These are phyloP conservation scores for Tichodroma muraria DNA, from an alignment of 2,113 vertebrate genomes.

Conservation along the genomic window DNA sequence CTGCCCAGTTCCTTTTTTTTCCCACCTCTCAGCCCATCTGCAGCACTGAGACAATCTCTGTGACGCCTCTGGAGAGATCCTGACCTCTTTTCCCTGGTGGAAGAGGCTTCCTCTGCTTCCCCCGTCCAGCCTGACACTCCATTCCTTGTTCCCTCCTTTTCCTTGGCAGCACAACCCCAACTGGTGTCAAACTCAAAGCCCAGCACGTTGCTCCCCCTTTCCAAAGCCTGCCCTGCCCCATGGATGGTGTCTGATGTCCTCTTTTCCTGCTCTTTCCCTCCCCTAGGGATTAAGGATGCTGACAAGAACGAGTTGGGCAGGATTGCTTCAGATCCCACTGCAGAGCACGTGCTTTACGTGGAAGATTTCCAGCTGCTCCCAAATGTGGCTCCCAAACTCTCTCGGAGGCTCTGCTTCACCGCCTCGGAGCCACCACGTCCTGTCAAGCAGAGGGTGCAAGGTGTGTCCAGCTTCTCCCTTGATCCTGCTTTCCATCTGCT, in stretches of 20 bases:
- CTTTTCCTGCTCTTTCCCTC: background rate
- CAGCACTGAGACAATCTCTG: background rate
- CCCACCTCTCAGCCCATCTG: background rate
- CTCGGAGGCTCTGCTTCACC: constrained; percentile 78
- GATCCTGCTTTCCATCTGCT: background rate
- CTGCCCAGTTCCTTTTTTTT: background rate
- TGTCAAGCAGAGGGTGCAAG: constrained; percentile 29
- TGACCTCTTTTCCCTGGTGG: background rate
- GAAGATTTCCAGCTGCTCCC: constrained; percentile 73
- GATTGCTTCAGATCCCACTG: constrained; percentile 74
- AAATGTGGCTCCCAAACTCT: constrained; percentile 71
- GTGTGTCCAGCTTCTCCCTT: background rate
- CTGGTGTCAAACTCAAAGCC: background rate
- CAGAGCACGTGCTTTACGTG: constrained; percentile 74
- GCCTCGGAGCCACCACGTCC: constrained; percentile 81
- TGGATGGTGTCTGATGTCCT: background rate
- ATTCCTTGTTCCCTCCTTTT: background rate
- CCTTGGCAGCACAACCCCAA: background rate
- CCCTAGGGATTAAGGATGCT: constrained; percentile 72
- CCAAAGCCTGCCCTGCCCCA: background rate
- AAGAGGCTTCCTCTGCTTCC: background rate
- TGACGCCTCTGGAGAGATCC: background rate
- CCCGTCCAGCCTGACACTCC: background rate
- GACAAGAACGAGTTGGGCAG: constrained; percentile 71
- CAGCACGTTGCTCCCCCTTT: rapidly evolving